Base-by-base conservation (phyloP, 23 tunicate species). In the Phallusia fumigata region DNA sequence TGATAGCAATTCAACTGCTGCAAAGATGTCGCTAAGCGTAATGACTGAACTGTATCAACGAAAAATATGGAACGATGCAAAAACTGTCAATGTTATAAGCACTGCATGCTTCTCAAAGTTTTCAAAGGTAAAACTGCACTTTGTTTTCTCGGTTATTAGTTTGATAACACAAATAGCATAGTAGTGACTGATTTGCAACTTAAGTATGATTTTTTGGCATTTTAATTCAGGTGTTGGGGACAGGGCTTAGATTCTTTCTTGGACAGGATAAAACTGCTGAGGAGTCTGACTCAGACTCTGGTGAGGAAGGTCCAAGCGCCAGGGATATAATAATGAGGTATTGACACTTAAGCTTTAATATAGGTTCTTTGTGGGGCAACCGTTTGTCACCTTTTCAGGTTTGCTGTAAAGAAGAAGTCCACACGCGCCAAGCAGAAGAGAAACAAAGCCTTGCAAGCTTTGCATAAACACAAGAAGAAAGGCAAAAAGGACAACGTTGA, bases 31-130 rank as follows among this genome's bases (percentile, higher is more conserved):
- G 8, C 82, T 96, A 33, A 58, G 31, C 72, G 97, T 91, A 8
- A 91, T 91, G 96, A 78, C 83, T 22, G 95, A 96, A 30, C 76
- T 96, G 26, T 96, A 96, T 79, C 87, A 87, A 36, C 81, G 88
- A 36, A 90, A 91, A 72, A 75, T 96, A 0, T 96, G 99, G 99
- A 96, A 96, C 35, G 96, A 96, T 72, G 85, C 92, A 13, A 96
- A 96, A 76, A 96, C 99, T 33, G 99, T 96, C 19, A 89, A 96
- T 74, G 99, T 96, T 0, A 91, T 96, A 69, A 88, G 96, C 74
- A 85, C 97, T 2, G 99, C 96, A 0, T 96, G 99, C 49, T 96
- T 96, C 84, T 88, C 92, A 65, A 85, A 90, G 73, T 84, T 82
- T 49, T 35, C 92, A 24, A 96, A 91, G 93, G 99, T 96, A 58